phyloP scores from a whole-genome alignment of 2,797 vertebrate genomes.

The Fringilla coelebs region DNA sequence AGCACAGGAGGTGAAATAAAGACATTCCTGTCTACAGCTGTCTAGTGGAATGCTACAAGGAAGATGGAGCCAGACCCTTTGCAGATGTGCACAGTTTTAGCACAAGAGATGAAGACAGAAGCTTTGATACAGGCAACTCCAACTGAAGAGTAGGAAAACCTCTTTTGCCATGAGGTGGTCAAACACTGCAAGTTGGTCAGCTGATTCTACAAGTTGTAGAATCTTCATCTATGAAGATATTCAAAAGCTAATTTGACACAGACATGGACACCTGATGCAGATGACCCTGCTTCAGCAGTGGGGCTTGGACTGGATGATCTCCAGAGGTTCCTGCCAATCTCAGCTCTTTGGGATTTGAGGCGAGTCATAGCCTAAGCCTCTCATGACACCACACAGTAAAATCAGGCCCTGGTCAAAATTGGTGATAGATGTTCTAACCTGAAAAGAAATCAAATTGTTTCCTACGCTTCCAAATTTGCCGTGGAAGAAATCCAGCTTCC shows the following conservation, averaged over 20 bases:
- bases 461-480: background rate
- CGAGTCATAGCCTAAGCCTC: background rate
- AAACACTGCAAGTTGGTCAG: background rate
- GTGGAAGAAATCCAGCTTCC: background rate
- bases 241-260: background rate
- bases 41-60: background rate
- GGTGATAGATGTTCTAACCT: background rate
- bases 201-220: background rate
- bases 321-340: background rate
- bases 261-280: background rate
- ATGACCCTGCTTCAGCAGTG: background rate
- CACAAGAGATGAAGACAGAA: background rate
- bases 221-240: background rate
- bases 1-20: background rate
- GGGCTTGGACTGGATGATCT: background rate
- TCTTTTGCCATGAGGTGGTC: background rate
- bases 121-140: background rate
- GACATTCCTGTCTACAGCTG: background rate
- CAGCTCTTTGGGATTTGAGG: background rate
- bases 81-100: background rate
- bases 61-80: background rate
- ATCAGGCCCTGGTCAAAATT: background rate
- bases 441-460: background rate
- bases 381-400: background rate
- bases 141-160: background rate